Evolutionary conservation across 2,113 vertebrate species (phyloP).

Genomic region (Hippocampus guttulatus): DNA sequence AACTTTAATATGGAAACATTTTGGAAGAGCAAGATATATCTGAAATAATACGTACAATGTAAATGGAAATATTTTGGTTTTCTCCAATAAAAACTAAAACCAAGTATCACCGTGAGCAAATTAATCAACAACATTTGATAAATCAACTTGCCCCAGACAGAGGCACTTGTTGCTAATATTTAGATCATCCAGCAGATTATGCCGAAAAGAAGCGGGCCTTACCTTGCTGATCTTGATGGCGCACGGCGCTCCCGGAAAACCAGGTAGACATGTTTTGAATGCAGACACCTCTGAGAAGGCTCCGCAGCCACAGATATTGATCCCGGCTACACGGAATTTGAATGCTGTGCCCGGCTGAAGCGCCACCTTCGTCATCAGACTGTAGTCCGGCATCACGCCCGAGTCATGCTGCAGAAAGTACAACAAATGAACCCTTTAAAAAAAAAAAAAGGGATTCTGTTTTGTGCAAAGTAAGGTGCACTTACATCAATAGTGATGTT

Average conservation of each 20-base stretch:
- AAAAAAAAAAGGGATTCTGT: neutral
- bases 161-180: too few species aligned
- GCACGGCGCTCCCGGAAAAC: constrained; percentile 87
- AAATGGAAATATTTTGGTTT: too few species aligned
- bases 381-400: constrained; percentile 78
- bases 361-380: constrained; percentile 86
- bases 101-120: too few species aligned
- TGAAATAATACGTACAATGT: too few species aligned
- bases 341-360: constrained; percentile 88
- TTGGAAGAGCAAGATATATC: too few species aligned
- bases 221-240: constrained; percentile 95
- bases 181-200: too few species aligned
- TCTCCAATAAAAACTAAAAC: too few species aligned
- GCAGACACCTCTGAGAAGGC: constrained; percentile 87
- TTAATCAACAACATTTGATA: too few species aligned
- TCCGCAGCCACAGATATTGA: constrained; percentile 87
- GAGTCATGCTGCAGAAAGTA: constrained; percentile 75
- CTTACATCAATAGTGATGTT: constrained; percentile 75
- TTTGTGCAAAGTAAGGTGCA: neutral
- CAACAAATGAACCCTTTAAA: neutral
- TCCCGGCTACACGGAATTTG: constrained; percentile 87
- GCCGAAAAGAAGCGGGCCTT: neutral
- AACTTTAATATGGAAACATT: too few species aligned
- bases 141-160: too few species aligned
- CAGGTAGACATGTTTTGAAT: constrained; percentile 89